Evolutionary conservation across 2,888 invertebrate species (phyloP).

Genomic region (Prosopocoilus inquinatus): DNA sequence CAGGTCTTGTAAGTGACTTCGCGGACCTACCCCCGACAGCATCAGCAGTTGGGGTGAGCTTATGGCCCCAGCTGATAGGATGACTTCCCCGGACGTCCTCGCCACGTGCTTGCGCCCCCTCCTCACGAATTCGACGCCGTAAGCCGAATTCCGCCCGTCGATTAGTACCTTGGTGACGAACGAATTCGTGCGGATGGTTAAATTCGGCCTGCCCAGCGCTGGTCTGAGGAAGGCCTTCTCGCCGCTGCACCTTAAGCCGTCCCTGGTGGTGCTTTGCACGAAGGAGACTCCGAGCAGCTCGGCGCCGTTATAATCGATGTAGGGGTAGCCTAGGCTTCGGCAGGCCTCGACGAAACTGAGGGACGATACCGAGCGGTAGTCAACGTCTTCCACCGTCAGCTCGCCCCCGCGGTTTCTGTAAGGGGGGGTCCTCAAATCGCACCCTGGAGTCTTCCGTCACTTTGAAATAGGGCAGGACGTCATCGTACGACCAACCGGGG

Average conservation of each 20-base stretch:
- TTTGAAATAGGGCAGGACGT: constrained; percentile 29
- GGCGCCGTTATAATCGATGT: constrained; percentile 22
- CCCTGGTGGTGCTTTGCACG: constrained; percentile 47
- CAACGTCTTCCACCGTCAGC: constrained; percentile 17
- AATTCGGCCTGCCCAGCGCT: constrained; percentile 42
- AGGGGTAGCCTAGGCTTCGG: constrained; percentile 33
- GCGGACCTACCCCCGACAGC: constrained; percentile 64
- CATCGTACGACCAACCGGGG: constrained; percentile 43
- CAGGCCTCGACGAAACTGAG: constrained; percentile 22
- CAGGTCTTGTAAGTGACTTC: constrained; percentile 42
- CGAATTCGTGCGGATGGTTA: constrained; percentile 56
- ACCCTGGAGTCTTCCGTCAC: constrained; percentile 39
- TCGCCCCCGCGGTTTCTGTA: constrained; percentile 25
- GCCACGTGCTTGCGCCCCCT: constrained; percentile 53
- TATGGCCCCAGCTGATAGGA: constrained; percentile 64
- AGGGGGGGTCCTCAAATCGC: constrained; percentile 4
- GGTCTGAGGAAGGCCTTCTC: constrained; percentile 58
- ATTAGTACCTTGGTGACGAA: constrained; percentile 58
- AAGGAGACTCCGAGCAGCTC: constrained; percentile 43
- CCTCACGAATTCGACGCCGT: constrained; percentile 45
- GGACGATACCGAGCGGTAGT: constrained; percentile 8
- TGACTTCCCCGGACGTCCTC: constrained; percentile 66
- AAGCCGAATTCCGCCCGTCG: constrained; percentile 38
- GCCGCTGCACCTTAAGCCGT: constrained; percentile 55
- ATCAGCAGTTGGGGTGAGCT: constrained; percentile 62